Evolutionary conservation across 2,888 invertebrate species (phyloP).

Genomic region (Cryptus viduatorius): DNA sequence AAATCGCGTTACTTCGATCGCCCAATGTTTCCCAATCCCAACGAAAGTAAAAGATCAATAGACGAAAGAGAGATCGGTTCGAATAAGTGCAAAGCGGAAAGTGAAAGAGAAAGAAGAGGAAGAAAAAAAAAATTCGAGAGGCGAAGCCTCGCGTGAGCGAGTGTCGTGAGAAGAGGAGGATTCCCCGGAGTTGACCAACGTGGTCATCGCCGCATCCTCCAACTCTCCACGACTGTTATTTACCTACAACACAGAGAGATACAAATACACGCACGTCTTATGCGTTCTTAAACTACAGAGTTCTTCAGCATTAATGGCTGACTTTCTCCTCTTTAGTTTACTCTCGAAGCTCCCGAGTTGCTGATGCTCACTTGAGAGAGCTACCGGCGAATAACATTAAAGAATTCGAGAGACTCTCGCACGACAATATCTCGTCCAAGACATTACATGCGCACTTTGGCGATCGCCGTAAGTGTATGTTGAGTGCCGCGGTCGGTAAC

Average conservation of each 20-base stretch:
- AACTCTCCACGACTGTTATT: conserved; percentile 49
- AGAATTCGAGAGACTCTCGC: conserved; percentile 5
- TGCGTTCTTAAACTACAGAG: conserved; percentile 48
- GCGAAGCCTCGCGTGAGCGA: conserved; percentile 62
- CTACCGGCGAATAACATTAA: background rate
- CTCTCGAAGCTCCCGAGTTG: conserved; percentile 59
- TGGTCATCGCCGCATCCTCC: conserved; percentile 71
- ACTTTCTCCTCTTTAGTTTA: conserved; percentile 75
- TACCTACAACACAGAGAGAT: conserved; percentile 47
- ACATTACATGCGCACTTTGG: background rate
- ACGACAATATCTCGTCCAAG: conserved; percentile 13
- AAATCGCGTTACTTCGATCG: conserved; percentile 23
- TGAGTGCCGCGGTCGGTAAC: background rate
- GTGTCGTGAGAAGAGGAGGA: conserved; percentile 73
- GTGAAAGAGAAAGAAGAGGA: conserved; percentile 41
- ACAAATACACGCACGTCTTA: conserved; percentile 32
- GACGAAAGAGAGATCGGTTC: conserved; percentile 49
- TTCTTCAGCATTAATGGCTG: conserved; percentile 71
- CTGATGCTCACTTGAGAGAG: conserved; percentile 43
- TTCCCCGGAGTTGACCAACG: conserved; percentile 69
- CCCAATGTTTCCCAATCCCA: conserved; percentile 44
- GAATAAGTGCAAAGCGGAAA: conserved; percentile 20
- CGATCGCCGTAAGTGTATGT: background rate
- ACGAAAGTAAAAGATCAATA: conserved; percentile 51
- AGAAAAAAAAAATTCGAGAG: conserved; percentile 19